Evolutionary conservation across 2,888 invertebrate species (phyloP).

Genomic region (Drosophila gaucha): DNA sequence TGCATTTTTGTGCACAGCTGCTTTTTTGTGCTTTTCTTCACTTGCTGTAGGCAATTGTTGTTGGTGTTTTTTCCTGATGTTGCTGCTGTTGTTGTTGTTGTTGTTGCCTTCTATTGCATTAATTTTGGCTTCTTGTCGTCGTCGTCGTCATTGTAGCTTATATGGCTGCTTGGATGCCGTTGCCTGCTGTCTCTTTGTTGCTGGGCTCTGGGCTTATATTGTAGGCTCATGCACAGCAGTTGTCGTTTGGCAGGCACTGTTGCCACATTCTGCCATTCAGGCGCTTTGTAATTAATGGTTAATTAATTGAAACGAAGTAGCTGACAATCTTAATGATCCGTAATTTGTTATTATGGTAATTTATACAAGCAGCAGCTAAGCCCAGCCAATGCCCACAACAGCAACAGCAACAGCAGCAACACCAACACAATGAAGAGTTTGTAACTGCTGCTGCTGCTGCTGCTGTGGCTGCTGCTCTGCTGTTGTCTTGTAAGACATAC

Average conservation of each 20-base stretch:
- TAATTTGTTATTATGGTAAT: conserved; percentile 82
- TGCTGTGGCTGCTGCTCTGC: conserved; percentile 40
- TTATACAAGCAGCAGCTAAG: conserved; percentile 70
- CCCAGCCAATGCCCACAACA: conserved; percentile 52
- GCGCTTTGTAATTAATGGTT: conserved; percentile 81
- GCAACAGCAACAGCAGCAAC: too few species aligned
- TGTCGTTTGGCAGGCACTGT: conserved; percentile 68
- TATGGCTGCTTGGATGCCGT: conserved; percentile 58
- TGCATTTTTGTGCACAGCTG: conserved; percentile 79
- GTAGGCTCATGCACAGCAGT: conserved; percentile 69
- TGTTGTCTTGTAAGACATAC: conserved; percentile 76
- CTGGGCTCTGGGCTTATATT: conserved; percentile 40
- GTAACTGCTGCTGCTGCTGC: conserved; percentile 16
- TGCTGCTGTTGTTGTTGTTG: conserved; percentile 24
- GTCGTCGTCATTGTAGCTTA: conserved; percentile 53
- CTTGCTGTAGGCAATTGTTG: conserved; percentile 57
- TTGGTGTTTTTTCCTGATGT: conserved; percentile 3
- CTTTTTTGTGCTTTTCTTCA: conserved; percentile 76
- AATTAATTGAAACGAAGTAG: conserved; percentile 82
- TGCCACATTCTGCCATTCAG: conserved; percentile 79
- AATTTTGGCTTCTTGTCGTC: conserved; percentile 78
- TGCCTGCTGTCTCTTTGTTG: conserved; percentile 42
- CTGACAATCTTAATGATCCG: conserved; percentile 81
- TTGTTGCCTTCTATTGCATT: conserved; percentile 77
- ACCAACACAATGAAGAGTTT: conserved; percentile 70